Conservation (phyloP, 2,113 vertebrate genomes). For the Australoheros scitulus region DNA sequence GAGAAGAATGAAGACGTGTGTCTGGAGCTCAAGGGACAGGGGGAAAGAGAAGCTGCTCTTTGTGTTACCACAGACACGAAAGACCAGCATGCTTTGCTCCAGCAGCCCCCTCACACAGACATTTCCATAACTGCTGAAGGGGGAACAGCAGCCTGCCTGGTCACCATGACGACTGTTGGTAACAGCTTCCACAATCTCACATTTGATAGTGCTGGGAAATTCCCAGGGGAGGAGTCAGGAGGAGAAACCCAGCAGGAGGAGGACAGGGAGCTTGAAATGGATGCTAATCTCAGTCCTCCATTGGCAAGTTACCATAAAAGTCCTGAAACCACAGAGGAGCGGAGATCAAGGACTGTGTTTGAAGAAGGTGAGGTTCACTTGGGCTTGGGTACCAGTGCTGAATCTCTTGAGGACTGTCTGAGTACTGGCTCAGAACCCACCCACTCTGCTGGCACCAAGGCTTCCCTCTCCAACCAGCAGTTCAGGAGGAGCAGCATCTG, state of each 20-base stretch:
- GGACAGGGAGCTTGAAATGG: background rate
- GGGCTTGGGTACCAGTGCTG: conserved; percentile 51
- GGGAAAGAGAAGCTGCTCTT: conserved; percentile 62
- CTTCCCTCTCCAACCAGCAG: conserved; percentile 7
- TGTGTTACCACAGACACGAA: conserved; percentile 77
- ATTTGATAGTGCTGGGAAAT: conserved; percentile 60
- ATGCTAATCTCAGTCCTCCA: background rate
- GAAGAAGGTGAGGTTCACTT: conserved; percentile 44
- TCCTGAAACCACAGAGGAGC: conserved; percentile 23
- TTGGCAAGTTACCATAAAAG: background rate
- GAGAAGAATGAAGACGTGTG: background rate
- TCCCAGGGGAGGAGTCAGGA: conserved; percentile 15
- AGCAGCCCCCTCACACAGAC: conserved; percentile 40
- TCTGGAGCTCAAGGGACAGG: conserved; percentile 24
- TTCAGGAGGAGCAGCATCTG: conserved; percentile 63
- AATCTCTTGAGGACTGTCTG: conserved; percentile 64
- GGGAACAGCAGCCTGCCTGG: conserved; percentile 42
- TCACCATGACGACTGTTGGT: conserved; percentile 65
- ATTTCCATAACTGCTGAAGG: conserved; percentile 49
- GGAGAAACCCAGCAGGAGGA: conserved; percentile 13
- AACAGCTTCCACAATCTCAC: conserved; percentile 63
- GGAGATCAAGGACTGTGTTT: conserved; percentile 37
- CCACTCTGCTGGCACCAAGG: background rate
- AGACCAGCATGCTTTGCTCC: conserved; percentile 71
- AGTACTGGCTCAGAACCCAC: conserved; percentile 43